phyloP scores from a whole-genome alignment of 2,797 vertebrate genomes.

The Macrochelys suwanniensis region DNA sequence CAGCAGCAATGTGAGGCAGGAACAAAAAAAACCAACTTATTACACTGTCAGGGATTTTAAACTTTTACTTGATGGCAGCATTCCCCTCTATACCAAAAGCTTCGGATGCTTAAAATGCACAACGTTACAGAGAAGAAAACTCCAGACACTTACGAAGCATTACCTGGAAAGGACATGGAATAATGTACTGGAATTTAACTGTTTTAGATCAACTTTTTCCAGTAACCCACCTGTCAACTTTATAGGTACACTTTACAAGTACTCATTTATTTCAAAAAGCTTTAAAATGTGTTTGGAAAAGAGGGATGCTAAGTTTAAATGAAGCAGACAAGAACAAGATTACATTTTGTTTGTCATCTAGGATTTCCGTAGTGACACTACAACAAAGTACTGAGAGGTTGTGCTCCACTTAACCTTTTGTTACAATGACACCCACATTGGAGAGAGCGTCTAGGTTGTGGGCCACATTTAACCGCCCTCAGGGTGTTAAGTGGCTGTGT shows the following conservation, averaged over 20 bases:
- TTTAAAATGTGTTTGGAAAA: neutral
- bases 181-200: neutral
- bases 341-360: neutral
- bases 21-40: neutral
- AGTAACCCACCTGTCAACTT: neutral
- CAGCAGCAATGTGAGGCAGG: neutral
- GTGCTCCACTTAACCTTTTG: neutral
- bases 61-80: neutral
- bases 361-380: neutral
- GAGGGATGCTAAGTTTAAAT: neutral
- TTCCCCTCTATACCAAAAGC: neutral
- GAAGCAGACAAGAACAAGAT: neutral
- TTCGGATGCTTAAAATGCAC: neutral
- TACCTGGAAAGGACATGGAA: neutral
- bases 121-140: neutral
- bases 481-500: accelerated
- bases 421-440: neutral
- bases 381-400: neutral
- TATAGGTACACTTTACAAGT: neutral
- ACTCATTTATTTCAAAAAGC: neutral
- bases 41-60: neutral
- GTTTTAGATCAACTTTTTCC: neutral
- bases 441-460: neutral
- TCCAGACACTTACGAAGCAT: neutral
- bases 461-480: neutral